Percentiles rank a stretch among this genome's conserved stretches.
Evolutionary conservation across 2,797 vertebrate species (phyloP).

Genomic region (Molossus molossus): DNA sequence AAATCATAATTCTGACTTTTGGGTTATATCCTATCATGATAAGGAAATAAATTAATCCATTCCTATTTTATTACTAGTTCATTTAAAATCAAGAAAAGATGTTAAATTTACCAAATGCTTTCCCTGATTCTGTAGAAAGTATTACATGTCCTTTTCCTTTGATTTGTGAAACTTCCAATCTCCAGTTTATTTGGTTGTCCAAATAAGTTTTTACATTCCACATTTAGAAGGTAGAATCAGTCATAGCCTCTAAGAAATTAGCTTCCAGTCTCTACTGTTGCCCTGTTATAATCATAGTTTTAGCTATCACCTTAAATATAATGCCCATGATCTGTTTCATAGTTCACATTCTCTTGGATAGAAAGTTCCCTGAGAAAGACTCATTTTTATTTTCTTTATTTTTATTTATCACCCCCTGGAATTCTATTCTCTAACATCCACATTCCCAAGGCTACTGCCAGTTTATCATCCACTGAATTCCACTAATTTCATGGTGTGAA

Average conservation of each 20-base stretch:
- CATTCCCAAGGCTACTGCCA: background rate
- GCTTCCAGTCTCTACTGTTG: background rate
- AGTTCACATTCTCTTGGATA: background rate
- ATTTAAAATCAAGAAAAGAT: conserved; percentile 32
- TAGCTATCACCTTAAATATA: background rate
- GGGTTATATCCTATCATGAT: background rate
- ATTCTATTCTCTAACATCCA: conserved; percentile 14
- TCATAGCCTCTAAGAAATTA: background rate
- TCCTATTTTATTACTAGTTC: conserved; percentile 55
- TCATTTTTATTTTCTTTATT: conserved; percentile 18
- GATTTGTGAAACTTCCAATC: conserved; percentile 37
- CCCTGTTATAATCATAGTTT: background rate
- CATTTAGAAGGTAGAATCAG: background rate
- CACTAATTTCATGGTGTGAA: conserved; percentile 4
- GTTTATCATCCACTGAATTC: background rate
- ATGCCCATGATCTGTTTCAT: background rate
- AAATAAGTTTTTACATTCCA: conserved; percentile 8
- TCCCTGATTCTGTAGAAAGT: conserved; percentile 28
- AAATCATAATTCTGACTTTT: conserved; percentile 48
- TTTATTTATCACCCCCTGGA: conserved; percentile 30
- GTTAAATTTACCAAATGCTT: conserved; percentile 46
- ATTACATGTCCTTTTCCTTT: conserved; percentile 19
- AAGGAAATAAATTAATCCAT: conserved; percentile 67
- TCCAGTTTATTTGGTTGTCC: background rate
- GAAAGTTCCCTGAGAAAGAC: background rate